phyloP scores from a whole-genome alignment of 2,797 vertebrate genomes.

The Acomys russatus region DNA sequence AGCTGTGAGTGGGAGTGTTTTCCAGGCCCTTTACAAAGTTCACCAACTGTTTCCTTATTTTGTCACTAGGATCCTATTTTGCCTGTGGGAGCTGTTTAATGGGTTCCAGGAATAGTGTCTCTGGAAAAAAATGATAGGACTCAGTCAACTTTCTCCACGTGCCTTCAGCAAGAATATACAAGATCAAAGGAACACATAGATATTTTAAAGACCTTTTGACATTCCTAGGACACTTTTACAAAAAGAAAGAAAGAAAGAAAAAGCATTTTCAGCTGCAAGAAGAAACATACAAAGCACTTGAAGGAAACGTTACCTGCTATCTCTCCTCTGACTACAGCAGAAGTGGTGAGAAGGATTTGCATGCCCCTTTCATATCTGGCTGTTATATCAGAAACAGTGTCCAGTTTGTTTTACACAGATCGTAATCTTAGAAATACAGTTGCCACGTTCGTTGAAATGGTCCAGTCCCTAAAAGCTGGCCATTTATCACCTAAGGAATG shows the following conservation, averaged over 20 bases:
- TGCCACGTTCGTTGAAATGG: conserved; percentile 74
- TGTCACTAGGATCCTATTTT: neutral
- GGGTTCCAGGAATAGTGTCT: neutral
- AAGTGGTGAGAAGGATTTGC: neutral
- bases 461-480: conserved; percentile 81
- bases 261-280: neutral
- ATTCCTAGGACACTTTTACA: neutral
- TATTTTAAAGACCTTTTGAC: neutral
- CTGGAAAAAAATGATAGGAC: neutral
- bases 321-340: neutral
- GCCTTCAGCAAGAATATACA: neutral
- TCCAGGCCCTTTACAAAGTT: neutral
- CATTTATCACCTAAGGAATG: conserved; percentile 87
- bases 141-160: conserved; percentile 25
- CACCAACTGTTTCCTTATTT: neutral
- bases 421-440: conserved; percentile 78
- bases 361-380: neutral
- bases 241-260: neutral
- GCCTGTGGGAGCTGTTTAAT: neutral
- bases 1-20: neutral
- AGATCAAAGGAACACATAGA: neutral
- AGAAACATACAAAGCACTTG: neutral
- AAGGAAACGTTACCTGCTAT: neutral
- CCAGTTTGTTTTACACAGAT: conserved; percentile 75
- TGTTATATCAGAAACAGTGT: conserved; percentile 59